These are phyloP conservation scores for Zaprionus taronus DNA, from an alignment of 1,140 invertebrate species.

Conservation along the genomic window DNA sequence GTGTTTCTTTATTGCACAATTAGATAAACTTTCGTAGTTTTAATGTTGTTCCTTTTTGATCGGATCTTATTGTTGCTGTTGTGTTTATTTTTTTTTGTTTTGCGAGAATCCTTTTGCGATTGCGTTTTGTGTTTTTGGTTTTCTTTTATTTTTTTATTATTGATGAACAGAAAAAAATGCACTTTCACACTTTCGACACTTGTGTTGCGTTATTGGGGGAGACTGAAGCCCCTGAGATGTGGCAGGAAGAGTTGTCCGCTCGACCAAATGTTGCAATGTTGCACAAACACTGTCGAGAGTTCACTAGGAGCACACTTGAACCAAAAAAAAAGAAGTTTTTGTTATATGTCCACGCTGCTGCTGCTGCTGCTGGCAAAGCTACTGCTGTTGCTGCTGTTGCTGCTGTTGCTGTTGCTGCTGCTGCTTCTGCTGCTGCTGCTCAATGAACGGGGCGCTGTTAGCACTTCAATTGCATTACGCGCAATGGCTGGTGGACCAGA, in stretches of 20 bases:
- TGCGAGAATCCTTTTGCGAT: constrained; percentile 47
- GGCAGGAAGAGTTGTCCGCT: constrained; percentile 15
- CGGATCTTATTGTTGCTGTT: neutral
- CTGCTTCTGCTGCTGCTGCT: constrained; percentile 40
- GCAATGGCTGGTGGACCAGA: constrained; percentile 83
- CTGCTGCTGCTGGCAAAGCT: constrained; percentile 40
- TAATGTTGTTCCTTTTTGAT: constrained; percentile 1
- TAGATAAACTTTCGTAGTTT: neutral
- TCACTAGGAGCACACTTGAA: constrained; percentile 56
- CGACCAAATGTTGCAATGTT: constrained; percentile 38
- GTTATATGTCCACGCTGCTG: constrained; percentile 59
- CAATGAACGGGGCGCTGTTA: constrained; percentile 75
- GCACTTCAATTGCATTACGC: constrained; percentile 84
- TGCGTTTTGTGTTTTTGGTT: neutral
- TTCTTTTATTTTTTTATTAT: neutral
- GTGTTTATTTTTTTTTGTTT: constrained; percentile 1
- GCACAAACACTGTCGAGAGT: constrained; percentile 45
- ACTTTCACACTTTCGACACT: constrained; percentile 47
- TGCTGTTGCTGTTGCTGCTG: constrained; percentile 42
- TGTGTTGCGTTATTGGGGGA: constrained; percentile 9
- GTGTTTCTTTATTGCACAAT: neutral
- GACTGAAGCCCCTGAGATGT: neutral
- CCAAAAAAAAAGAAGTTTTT: constrained; percentile 60
- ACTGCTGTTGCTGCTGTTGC: constrained; percentile 35
- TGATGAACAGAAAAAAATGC: constrained; percentile 38